Base-by-base conservation (phyloP, 1,140 invertebrate genomes). In the Tetranychus urticae region DNA sequence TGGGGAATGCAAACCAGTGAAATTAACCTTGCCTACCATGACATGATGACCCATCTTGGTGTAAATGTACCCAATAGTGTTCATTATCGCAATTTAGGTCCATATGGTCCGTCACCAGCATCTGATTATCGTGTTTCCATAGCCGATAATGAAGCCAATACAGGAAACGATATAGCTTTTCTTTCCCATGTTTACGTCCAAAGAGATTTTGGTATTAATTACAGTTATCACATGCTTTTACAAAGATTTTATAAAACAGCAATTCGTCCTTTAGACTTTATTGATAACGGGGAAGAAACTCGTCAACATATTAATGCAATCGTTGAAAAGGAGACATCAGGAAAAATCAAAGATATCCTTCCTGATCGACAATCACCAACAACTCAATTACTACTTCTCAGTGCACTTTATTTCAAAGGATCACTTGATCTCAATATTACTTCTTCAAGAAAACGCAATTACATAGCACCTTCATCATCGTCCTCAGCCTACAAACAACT, bases 261-360 rank as follows among this genome's bases (percentile, higher is more conserved):
- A 4, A 61, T 67, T 33, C 68, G 67, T 63, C 63, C 65, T 2
- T 23, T 69, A 3, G 68, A 69, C 59, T 69, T 69, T 55, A 61
- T 60, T 14, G 60, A 67, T 56, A 66, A 65, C 36, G 65, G 61
- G 6, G 67, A 69, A 60, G 67, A 65, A 57, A 66, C 70, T 13
- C 63, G 68, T 35, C 59, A 68, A 35, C 66, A 68, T 50, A 74
- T 75, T 7, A 75, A 74, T 65, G 60, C 67, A 0, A 72, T 72
- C 64, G 70, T 75, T 6, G 67, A 67, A 42, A 65, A 68, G 14
- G 65, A 70, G 64, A 74, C 72, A 23, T 62, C 68, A n/a, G 65
- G 66, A 13, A 73, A 69, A 64, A 72, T 75, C 13, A 67, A 69
- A 46, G 66, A 72, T 56, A 65, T 75, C 33, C 48, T 74, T 7